Evolutionary conservation across 2,888 invertebrate species (phyloP).

Genomic region (Pterostichus madidus): DNA sequence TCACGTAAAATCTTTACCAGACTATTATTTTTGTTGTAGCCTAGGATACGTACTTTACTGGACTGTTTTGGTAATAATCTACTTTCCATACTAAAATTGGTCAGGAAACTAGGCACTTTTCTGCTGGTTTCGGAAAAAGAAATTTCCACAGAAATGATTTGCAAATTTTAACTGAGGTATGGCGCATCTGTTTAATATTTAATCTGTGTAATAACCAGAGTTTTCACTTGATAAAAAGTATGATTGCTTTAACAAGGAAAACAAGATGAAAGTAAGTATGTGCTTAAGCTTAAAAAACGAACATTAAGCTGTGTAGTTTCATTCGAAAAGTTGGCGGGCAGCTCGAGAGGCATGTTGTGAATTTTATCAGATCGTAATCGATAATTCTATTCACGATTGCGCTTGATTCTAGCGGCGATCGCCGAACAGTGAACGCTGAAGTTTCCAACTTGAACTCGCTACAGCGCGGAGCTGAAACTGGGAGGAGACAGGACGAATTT

Average conservation of each 20-base stretch:
- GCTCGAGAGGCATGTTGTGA: conserved; percentile 25
- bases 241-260: conserved; percentile 4
- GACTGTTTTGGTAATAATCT: too few species aligned
- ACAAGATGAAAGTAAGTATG: conserved; percentile 30
- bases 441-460: conserved; percentile 1
- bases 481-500: conserved; percentile 7
- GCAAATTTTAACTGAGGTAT: too few species aligned
- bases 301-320: conserved; percentile 18
- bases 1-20: too few species aligned
- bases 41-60: too few species aligned
- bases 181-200: too few species aligned
- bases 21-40: too few species aligned
- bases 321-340: conserved; percentile 32
- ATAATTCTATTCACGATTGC: conserved; percentile 45
- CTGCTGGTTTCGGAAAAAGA: too few species aligned
- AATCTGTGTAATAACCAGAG: background rate
- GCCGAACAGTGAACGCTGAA: background rate
- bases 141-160: too few species aligned
- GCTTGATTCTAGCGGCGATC: conserved; percentile 33
- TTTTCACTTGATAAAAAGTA: conserved; percentile 3
- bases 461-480: background rate
- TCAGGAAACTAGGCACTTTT: too few species aligned
- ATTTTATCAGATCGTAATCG: conserved; percentile 47
- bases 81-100: too few species aligned
- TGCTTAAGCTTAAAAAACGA: conserved; percentile 22